Percentiles rank a stretch among this genome's conserved stretches.
phyloP scores from a whole-genome alignment of 35 echinoderm and acorn worm genomes.

The Hemicentrotus pulcherrimus region DNA sequence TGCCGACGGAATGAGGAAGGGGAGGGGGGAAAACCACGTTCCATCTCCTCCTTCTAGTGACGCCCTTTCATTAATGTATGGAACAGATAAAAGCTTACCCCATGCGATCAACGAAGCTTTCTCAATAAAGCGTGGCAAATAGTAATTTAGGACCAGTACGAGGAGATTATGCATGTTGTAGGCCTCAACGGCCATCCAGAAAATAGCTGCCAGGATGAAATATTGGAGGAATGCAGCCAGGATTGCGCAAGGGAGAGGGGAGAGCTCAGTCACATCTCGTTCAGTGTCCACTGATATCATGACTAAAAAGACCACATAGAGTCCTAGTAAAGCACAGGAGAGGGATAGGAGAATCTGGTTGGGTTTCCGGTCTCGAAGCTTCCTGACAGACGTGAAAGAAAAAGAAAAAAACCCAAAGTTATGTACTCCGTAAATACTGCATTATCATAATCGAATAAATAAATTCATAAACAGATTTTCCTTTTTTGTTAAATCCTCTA shows the following conservation, averaged over 20 bases:
- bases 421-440: too few species aligned
- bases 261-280: not conserved
- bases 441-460: too few species aligned
- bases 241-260: not conserved
- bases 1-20: too few species aligned
- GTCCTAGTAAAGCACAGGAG: conserved; percentile 50
- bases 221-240: conserved; percentile 67
- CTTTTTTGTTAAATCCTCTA: too few species aligned
- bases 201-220: conserved; percentile 51
- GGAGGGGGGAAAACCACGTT: too few species aligned
- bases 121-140: conserved; percentile 55
- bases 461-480: too few species aligned
- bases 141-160: conserved; percentile 56
- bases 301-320: conserved; percentile 57
- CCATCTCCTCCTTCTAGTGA: too few species aligned
- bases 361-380: conserved; percentile 51
- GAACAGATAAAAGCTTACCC: conserved; percentile 49
- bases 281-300: not conserved
- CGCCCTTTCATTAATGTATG: too few species aligned
- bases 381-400: not conserved
- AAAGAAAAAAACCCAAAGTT: not conserved
- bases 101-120: conserved; percentile 63
- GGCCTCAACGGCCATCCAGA: conserved; percentile 75
- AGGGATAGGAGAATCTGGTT: conserved; percentile 59
- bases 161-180: conserved; percentile 61